Evolutionary conservation across 1,140 invertebrate species (phyloP), one percentile per base, ranked within the genome.

Genomic region (Triops cancriformis): DNA sequence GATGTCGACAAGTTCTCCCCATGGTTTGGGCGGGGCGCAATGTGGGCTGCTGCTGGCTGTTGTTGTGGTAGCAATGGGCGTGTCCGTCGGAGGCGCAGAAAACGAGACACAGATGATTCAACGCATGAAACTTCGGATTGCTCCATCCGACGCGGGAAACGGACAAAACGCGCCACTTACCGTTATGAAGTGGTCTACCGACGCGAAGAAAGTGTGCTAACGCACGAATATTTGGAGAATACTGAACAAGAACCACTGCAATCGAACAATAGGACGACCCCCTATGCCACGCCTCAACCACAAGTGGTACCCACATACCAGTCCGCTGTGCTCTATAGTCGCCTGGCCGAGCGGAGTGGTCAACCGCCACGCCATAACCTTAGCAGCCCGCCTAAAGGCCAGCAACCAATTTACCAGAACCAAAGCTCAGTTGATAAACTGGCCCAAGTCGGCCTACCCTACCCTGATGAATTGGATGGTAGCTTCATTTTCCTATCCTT

Each of bases 121-220:
- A 74, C 77, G 74, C 76, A 73, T 64, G 75, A 79, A 73, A 78
- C 74, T 77, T 76, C 79, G 31, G 76, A 80, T 74, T 81, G 81
- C 75, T 80, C 78, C 41, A 80, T 80, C 76, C 80, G 81, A 78
- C 79, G 80, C 51, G 79, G 80, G 77, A 79, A 77, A 73, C 80
- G 77, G 43, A 75, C 78, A 37, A 80, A 77, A 74, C 79, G 79
- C 73, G 81, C 80, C 26, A 80, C 81, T 77, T 82, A 82, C 80
- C 80, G 81, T 77, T 82, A 82, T 78, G 81, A 82, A 77, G 81
- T 82, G 73, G 81, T 82, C 45, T 82, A 82, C 73, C 79, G 81
- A 72, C 80, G 81, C 27, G 81, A 82, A 79, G 81, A 82, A 76
- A 37, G 76, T 31, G 37, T 74, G 41, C 7, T 73, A 26, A 74